phyloP scores from a whole-genome alignment of 2,113 vertebrate genomes.

The Macaca mulatta region DNA sequence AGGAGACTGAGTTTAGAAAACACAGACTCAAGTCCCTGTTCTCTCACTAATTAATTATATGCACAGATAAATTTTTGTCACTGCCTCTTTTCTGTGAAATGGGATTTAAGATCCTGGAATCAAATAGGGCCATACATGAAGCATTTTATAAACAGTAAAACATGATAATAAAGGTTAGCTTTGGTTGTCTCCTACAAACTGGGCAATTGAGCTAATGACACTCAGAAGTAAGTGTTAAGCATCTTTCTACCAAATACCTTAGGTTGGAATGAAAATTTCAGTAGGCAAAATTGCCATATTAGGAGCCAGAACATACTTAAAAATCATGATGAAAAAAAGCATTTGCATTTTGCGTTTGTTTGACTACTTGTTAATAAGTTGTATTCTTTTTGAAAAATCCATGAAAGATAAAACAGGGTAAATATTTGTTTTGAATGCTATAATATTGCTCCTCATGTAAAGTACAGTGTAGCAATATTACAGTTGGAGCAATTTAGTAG shows the following conservation, averaged over 20 bases:
- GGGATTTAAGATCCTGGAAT: not conserved
- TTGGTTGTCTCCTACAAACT: not conserved
- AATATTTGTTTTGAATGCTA: not conserved
- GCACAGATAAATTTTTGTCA: not conserved
- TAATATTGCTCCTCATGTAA: not conserved
- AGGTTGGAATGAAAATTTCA: not conserved
- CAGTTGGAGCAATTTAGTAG: not conserved
- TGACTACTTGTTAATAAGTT: not conserved
- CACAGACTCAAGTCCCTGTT: not conserved
- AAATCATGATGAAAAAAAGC: not conserved
- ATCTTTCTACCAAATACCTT: not conserved
- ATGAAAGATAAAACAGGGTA: not conserved
- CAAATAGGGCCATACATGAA: not conserved
- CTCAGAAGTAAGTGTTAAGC: not conserved
- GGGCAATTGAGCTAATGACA: not conserved
- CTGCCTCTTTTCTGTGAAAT: not conserved
- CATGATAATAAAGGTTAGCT: not conserved
- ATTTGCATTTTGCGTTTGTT: not conserved
- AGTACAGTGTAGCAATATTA: not conserved
- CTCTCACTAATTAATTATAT: not conserved
- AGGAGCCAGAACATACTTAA: not conserved
- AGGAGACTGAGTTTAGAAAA: not conserved
- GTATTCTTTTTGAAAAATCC: not conserved
- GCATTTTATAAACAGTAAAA: not conserved
- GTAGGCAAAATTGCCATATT: not conserved